Conservation (phyloP, 2,113 vertebrate genomes). For the Emberiza fucata region DNA sequence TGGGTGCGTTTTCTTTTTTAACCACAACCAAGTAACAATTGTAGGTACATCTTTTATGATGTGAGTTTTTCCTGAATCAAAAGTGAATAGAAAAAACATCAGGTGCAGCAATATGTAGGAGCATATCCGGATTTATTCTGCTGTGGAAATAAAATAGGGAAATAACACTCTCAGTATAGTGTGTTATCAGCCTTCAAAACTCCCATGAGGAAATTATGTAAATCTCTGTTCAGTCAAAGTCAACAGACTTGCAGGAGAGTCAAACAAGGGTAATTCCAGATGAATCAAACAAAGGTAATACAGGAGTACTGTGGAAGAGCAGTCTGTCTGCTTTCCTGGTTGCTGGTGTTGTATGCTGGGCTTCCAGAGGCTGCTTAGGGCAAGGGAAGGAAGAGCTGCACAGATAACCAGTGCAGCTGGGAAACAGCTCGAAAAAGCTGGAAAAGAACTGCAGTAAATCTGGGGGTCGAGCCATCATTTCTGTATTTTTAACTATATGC, state of each 20-base stretch:
- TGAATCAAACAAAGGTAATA: background rate
- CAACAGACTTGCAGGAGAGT: constrained; percentile 31
- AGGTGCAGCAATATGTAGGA: background rate
- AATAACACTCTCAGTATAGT: background rate
- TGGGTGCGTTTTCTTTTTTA: background rate
- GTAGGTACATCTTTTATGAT: background rate
- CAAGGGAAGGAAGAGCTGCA: background rate
- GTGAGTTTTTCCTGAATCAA: background rate
- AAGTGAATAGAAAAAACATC: background rate
- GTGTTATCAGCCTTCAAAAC: constrained; percentile 1
- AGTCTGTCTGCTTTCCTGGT: background rate
- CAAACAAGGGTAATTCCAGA: constrained; percentile 28
- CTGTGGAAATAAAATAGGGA: constrained; percentile 6
- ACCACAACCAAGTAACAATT: background rate
- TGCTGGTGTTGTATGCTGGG: background rate
- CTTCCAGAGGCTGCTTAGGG: background rate
- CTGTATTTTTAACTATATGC: background rate
- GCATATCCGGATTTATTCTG: background rate
- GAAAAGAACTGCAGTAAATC: background rate
- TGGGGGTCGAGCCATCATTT: background rate
- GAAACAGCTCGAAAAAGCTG: background rate
- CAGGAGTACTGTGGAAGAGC: background rate
- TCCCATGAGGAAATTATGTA: constrained; percentile 19
- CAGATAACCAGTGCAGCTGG: background rate
- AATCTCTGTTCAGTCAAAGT: constrained; percentile 43